Conservation (phyloP, 1,140 invertebrate species). For the Homarus americanus region DNA sequence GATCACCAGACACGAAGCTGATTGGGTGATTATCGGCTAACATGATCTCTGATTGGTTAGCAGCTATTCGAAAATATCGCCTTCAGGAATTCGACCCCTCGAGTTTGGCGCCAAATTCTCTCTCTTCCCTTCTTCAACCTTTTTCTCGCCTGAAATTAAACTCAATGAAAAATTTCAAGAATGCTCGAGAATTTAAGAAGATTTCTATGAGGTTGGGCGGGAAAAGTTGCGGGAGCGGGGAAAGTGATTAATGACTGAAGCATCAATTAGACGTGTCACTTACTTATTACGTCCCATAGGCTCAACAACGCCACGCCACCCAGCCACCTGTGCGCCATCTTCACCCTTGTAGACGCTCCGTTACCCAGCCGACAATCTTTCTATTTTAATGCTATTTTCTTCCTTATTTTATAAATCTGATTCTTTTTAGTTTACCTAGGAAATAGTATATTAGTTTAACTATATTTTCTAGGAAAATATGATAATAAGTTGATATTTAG, state of each 20-base stretch:
- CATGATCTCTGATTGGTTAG: background rate
- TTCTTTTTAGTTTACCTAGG: too few species aligned
- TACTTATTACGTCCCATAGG: constrained; percentile 18
- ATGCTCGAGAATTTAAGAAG: constrained; percentile 24
- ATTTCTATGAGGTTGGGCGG: constrained; percentile 21
- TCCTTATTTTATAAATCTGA: too few species aligned
- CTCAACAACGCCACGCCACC: background rate
- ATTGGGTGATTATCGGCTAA: background rate
- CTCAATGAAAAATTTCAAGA: constrained; percentile 27
- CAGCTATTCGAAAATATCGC: background rate
- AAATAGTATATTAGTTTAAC: too few species aligned
- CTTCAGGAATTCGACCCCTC: background rate
- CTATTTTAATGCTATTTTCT: background rate
- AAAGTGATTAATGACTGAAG: constrained; percentile 50
- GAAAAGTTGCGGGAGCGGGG: background rate
- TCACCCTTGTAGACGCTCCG: background rate
- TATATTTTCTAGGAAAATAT: too few species aligned
- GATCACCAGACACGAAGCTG: background rate
- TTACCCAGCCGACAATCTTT: background rate
- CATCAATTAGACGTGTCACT: constrained; percentile 59
- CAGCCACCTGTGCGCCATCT: background rate
- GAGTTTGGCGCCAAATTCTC: background rate
- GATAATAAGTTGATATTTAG: too few species aligned
- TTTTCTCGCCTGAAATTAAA: background rate
- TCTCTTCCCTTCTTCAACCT: too few species aligned